A percentile compares a stretch with the other conserved stretches of the same genome.
Evolutionary conservation across 2,113 vertebrate species (phyloP).

Genomic region (Chamaetylas fuelleborni): DNA sequence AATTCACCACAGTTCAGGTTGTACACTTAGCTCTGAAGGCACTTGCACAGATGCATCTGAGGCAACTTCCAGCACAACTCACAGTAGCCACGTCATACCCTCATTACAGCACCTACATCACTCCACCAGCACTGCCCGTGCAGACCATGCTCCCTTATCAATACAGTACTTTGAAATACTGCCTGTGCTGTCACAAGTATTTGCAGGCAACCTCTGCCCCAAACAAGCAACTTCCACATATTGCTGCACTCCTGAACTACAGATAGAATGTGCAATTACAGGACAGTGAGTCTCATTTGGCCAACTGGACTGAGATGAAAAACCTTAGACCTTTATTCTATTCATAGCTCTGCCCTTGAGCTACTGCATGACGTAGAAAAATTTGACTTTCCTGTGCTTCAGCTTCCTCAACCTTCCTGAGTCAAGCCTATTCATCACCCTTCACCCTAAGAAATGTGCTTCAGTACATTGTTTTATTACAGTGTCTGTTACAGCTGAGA

Average conservation of each 20-base stretch:
- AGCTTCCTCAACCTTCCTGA: neutral
- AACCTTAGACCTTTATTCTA: conserved; percentile 2
- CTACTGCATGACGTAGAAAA: neutral
- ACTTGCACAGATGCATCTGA: neutral
- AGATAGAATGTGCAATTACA: neutral
- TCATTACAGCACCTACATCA: neutral
- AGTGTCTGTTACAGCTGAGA: neutral
- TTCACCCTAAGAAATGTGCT: neutral
- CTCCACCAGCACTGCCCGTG: neutral
- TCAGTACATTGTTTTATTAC: neutral
- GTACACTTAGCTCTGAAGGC: neutral
- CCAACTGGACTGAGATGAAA: neutral
- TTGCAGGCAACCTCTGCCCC: neutral
- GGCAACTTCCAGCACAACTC: neutral
- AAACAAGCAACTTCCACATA: neutral
- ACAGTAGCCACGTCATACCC: neutral
- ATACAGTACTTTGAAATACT: neutral
- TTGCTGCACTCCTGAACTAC: neutral
- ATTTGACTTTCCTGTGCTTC: neutral
- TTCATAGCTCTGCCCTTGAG: conserved; percentile 28
- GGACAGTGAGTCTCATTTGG: neutral
- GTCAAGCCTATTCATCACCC: neutral
- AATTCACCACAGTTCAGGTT: neutral
- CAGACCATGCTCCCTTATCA: neutral
- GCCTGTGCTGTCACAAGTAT: neutral